Evolutionary conservation across 92 coral and sea anemone genomes (phyloP), one percentile per base, ranked within the genome.

Genomic region (Micromussa lordhowensis): DNA sequence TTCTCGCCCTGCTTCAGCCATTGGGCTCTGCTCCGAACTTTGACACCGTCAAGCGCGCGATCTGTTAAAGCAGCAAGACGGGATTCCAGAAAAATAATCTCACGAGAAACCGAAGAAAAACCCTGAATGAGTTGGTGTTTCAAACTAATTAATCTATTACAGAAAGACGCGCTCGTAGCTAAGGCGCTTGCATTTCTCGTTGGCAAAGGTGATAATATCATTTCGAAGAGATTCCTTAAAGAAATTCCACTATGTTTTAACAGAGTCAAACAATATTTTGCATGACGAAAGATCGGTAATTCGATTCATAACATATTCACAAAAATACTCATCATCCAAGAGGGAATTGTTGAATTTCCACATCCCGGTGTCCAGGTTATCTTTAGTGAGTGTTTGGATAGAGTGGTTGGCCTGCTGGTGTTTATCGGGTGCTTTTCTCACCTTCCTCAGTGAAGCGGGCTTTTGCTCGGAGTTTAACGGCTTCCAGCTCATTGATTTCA

Each of bases 1-100:
- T 69, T 51, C 13, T 89, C 89, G 1, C 92, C 92, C 61, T 84
- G 72, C 24, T 89, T 88, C 0, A 85, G 53, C 92, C 92, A 83
- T 28, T 64, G 78, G 11, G 71, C 72, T 3, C 82, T 40, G 5
- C 82, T 78, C 1, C 88, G 68, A 21, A 64, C 19, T 34, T 83
- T 77, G 3, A 16, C 30, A 0, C 92, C 92, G 0, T 85, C 72
- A 0, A 64, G 32, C 13, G 11, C 74, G 21, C 38, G 4, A 35
- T 35, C 4, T 35, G 38, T 35, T 35, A 35, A 35, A 35, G 38
- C 38, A 4, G 38, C 38, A 35, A 35, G 38, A 1, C 38, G 38
- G 38, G 1, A 35, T 35, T 35, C 38, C 1, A 17, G 51, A 24
- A 3, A 44, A 49, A 8, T 1, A 1, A 16, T 64, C 77, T 75